These are phyloP conservation scores for Taeniopygia guttata DNA, from an alignment of 2,797 vertebrate species.

Conservation along the genomic window DNA sequence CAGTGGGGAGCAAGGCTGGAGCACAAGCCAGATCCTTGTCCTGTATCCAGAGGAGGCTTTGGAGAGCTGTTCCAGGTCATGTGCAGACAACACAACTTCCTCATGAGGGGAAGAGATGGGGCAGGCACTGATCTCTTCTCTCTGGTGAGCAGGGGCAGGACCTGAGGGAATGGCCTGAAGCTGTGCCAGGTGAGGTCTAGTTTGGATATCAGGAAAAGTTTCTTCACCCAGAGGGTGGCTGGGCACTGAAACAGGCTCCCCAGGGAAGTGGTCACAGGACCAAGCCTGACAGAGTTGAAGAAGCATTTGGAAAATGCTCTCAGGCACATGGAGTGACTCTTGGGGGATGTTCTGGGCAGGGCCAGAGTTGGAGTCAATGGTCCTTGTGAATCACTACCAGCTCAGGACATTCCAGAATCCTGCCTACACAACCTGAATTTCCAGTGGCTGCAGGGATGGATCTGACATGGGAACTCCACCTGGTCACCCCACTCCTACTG, in stretches of 20 bases:
- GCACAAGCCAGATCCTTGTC: neutral
- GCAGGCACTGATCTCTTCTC: neutral
- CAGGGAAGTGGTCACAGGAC: neutral
- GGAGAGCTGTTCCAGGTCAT: neutral
- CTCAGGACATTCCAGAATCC: neutral
- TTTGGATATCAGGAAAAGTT: neutral
- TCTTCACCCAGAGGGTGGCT: neutral
- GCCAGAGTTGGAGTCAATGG: neutral
- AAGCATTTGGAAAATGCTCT: rapidly evolving
- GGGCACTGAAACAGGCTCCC: neutral
- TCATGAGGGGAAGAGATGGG: neutral
- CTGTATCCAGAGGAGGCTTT: neutral
- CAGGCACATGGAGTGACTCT: neutral
- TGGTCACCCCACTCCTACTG: neutral
- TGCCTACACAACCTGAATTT: neutral
- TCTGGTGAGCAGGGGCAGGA: neutral
- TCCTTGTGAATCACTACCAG: neutral
- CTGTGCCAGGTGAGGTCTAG: neutral
- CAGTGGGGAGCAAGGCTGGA: neutral
- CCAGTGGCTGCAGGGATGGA: neutral
- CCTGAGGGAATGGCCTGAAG: rapidly evolving
- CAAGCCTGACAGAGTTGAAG: neutral
- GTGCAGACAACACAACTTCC: neutral
- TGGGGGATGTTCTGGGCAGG: neutral
- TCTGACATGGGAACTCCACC: neutral